phyloP scores from a whole-genome alignment of 1,140 invertebrate genomes.

The Hylaeus anthracinus region DNA sequence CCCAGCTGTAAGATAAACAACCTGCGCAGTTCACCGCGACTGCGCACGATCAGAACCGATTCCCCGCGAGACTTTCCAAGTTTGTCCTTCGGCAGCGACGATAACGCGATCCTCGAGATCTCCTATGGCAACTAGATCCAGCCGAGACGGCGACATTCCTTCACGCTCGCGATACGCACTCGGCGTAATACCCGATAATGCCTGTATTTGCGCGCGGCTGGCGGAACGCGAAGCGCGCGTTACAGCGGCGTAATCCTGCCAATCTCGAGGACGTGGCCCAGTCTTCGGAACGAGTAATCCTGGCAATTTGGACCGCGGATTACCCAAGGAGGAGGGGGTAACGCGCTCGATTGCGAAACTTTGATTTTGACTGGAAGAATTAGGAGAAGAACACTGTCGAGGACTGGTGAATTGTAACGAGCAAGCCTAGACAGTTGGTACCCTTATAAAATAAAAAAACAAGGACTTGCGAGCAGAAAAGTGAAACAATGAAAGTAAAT shows the following conservation, averaged over 20 bases:
- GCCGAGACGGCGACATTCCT: conserved; percentile 25
- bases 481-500: too few species aligned
- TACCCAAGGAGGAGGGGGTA: conserved; percentile 51
- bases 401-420: too few species aligned
- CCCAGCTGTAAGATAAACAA: too few species aligned
- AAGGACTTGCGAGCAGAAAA: too few species aligned
- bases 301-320: conserved; percentile 72
- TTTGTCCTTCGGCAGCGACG: not conserved
- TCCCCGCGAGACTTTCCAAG: not conserved
- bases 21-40: too few species aligned
- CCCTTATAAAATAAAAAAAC: too few species aligned
- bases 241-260: conserved; percentile 69
- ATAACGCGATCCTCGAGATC: not conserved
- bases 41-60: too few species aligned
- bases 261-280: conserved; percentile 71
- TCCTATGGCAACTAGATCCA: not conserved
- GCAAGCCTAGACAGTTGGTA: too few species aligned
- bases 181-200: conserved; percentile 67
- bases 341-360: conserved; percentile 8
- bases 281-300: conserved; percentile 69
- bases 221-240: conserved; percentile 45
- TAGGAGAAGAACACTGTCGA: too few species aligned
- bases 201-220: conserved; percentile 61
- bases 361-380: too few species aligned
- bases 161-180: conserved; percentile 40